Percentiles rank a stretch among this genome's conserved stretches.
Conservation (phyloP, 2,888 invertebrate species). For the Macrophya alboannulata region DNA sequence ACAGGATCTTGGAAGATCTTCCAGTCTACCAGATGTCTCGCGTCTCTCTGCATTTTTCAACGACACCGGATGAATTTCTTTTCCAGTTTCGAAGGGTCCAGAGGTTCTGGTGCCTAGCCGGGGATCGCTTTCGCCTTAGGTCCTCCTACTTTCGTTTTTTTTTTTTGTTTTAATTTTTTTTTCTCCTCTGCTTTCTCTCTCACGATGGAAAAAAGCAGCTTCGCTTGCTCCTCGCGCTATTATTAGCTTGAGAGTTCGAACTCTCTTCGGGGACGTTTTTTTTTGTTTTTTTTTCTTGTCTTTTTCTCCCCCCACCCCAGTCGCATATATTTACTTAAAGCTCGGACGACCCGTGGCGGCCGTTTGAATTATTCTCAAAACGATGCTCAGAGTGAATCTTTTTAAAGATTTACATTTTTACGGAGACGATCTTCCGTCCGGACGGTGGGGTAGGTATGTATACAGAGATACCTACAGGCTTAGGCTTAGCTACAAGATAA, state of each 20-base stretch:
- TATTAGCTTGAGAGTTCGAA: constrained; percentile 37
- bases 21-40: constrained; percentile 46
- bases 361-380: constrained; percentile 36
- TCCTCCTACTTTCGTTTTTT: neutral
- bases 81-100: constrained; percentile 31
- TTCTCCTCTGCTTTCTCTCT: neutral
- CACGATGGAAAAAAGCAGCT: constrained; percentile 18
- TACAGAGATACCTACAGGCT: too few relatives aligned
- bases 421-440: neutral
- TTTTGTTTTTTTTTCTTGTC: neutral
- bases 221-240: constrained; percentile 19
- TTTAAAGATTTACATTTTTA: constrained; percentile 33
- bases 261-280: neutral
- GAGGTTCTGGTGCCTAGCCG: neutral
- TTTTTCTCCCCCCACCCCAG: neutral
- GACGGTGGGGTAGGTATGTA: neutral
- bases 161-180: neutral
- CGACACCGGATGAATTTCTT: constrained; percentile 54
- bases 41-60: constrained; percentile 52
- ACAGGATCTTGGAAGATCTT: constrained; percentile 40
- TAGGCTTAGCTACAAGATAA: neutral
- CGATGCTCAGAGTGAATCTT: constrained; percentile 5
- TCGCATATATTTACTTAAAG: constrained; percentile 32
- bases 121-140: neutral
- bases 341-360: constrained; percentile 14